phyloP scores from a whole-genome alignment of 64 coral and sea anemone genomes.

The Stylophora pistillata region DNA sequence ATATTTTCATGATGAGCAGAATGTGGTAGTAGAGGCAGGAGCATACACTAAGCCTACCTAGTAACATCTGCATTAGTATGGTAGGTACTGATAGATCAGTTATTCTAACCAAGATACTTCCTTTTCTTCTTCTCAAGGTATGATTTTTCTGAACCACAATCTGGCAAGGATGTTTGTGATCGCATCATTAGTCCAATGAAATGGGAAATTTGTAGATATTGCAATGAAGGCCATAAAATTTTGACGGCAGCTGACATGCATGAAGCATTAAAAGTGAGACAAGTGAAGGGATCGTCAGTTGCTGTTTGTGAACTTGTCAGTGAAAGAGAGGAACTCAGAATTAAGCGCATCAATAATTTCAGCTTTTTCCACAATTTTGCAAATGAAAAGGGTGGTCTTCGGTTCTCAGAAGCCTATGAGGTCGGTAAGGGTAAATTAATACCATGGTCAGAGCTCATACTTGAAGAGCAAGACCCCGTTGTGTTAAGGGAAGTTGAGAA shows the following conservation, averaged over 20 bases:
- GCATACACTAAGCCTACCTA: background rate
- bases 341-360: slow-evolving; percentile 49
- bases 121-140: background rate
- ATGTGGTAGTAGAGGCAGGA: background rate
- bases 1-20: background rate
- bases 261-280: too few relatives aligned
- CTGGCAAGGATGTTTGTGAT: too few relatives aligned
- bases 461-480: background rate
- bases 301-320: slow-evolving; percentile 10
- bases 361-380: slow-evolving; percentile 53
- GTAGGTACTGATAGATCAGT: too few relatives aligned
- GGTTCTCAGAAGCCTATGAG: slow-evolving; percentile 50
- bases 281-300: too few relatives aligned
- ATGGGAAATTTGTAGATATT: background rate
- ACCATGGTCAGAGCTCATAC: background rate
- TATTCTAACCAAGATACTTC: too few relatives aligned
- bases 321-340: background rate
- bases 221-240: slow-evolving; percentile 23
- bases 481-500: background rate
- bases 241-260: slow-evolving; percentile 13
- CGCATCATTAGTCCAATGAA: too few relatives aligned
- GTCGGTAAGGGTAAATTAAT: slow-evolving; percentile 33
- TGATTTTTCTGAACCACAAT: background rate
- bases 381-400: slow-evolving; percentile 38
- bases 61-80: too few relatives aligned